phyloP scores from a whole-genome alignment of 1,140 invertebrate species.

The Zaprionus gabonicus region DNA sequence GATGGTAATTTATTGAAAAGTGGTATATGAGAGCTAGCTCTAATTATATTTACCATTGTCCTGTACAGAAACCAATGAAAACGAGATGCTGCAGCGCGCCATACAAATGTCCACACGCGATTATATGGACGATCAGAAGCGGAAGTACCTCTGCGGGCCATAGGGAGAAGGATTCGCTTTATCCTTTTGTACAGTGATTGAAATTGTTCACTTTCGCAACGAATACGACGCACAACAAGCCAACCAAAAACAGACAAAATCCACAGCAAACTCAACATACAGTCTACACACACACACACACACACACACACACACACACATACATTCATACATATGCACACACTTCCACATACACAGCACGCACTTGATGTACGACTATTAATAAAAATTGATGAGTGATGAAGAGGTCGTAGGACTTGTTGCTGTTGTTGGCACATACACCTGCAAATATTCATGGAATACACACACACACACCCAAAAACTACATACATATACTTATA shows the following conservation, averaged over 20 bases:
- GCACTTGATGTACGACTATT: constrained; percentile 46
- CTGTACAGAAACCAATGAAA: constrained; percentile 67
- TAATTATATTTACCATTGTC: constrained; percentile 12
- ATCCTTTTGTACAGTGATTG: constrained; percentile 72
- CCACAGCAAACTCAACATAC: constrained; percentile 10
- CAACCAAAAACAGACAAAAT: constrained; percentile 48
- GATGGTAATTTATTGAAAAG: constrained; percentile 58
- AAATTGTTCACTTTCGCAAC: constrained; percentile 61
- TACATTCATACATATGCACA: constrained; percentile 20
- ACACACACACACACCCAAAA: not conserved
- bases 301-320: constrained; percentile 19
- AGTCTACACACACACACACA: constrained; percentile 11
- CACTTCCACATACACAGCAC: constrained; percentile 33
- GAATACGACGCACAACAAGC: constrained; percentile 60
- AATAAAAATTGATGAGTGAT: constrained; percentile 49
- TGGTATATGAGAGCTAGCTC: not conserved
- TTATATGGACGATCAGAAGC: constrained; percentile 81
- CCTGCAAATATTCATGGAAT: constrained; percentile 6
- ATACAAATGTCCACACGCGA: constrained; percentile 83
- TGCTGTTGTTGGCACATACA: constrained; percentile 22
- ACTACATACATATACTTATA: constrained; percentile 2
- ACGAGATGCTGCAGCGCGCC: constrained; percentile 81
- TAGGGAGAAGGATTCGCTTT: constrained; percentile 34
- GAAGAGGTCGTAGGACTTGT: constrained; percentile 27
- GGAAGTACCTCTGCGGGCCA: constrained; percentile 76